A percentile compares a stretch with the other conserved stretches of the same genome.
phyloP scores from a whole-genome alignment of 2,113 vertebrate genomes.

The Apodemus speciosus region DNA sequence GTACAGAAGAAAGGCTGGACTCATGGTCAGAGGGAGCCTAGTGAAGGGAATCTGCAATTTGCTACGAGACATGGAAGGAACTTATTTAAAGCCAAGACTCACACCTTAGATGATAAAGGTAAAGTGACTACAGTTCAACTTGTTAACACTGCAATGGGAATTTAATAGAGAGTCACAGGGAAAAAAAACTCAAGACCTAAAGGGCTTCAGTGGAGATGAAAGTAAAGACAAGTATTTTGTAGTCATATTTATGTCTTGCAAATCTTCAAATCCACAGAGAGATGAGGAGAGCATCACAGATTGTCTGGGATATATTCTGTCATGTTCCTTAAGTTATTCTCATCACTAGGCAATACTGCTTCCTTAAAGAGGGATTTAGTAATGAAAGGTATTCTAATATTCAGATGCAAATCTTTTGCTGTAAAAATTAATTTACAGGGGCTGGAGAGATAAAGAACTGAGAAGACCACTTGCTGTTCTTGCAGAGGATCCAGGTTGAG shows the following conservation, averaged over 20 bases:
- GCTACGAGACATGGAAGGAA: background rate
- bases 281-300: background rate
- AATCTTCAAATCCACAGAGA: background rate
- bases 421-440: background rate
- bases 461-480: background rate
- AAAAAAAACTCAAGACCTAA: background rate
- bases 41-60: background rate
- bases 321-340: background rate
- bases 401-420: background rate
- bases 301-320: background rate
- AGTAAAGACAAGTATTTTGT: background rate
- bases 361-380: background rate
- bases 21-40: background rate
- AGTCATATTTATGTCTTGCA: background rate
- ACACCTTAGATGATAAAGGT: background rate
- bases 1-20: background rate
- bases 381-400: background rate
- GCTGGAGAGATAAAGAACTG: too few relatives aligned
- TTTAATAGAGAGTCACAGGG: conserved; percentile 6
- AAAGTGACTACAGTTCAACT: background rate
- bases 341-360: background rate
- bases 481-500: background rate
- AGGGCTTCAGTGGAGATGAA: background rate
- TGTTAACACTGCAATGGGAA: background rate
- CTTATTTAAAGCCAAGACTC: conserved; percentile 26